Percentiles rank a stretch among this genome's conserved stretches.
Evolutionary conservation across 2,113 vertebrate species (phyloP).

Genomic region (Anolis carolinensis): DNA sequence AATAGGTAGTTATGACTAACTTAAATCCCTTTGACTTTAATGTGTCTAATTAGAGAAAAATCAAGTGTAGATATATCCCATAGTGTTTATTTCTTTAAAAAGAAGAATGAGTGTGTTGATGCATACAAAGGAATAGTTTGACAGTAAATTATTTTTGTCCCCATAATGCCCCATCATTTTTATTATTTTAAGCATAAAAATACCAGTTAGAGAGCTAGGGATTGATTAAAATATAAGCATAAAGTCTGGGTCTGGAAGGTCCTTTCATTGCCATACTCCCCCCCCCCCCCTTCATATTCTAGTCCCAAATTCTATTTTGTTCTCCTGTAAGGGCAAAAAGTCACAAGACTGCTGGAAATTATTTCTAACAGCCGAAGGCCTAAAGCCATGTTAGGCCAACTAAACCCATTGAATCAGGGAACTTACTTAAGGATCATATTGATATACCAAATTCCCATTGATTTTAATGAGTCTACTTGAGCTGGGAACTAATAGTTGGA

Average conservation of each 20-base stretch:
- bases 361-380: conserved; percentile 19
- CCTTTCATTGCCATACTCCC: neutral
- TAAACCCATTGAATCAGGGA: too few relatives aligned
- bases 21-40: neutral
- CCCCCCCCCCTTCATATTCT: neutral
- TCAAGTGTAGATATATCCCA: neutral
- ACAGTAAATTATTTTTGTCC: neutral
- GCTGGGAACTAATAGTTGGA: too few relatives aligned
- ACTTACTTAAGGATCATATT: too few relatives aligned
- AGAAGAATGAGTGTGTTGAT: neutral
- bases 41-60: neutral
- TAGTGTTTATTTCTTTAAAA: neutral
- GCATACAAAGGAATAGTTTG: neutral
- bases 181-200: neutral
- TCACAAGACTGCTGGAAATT: neutral
- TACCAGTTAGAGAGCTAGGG: neutral
- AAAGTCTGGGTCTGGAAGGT: neutral
- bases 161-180: neutral
- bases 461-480: too few relatives aligned
- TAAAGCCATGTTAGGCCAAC: neutral
- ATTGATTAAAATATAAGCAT: neutral
- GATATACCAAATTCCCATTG: too few relatives aligned
- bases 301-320: neutral
- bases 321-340: neutral
- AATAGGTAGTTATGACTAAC: neutral